These are phyloP conservation scores for Leptoclinus maculatus DNA, from an alignment of 2,797 vertebrate genomes.

Conservation along the genomic window DNA sequence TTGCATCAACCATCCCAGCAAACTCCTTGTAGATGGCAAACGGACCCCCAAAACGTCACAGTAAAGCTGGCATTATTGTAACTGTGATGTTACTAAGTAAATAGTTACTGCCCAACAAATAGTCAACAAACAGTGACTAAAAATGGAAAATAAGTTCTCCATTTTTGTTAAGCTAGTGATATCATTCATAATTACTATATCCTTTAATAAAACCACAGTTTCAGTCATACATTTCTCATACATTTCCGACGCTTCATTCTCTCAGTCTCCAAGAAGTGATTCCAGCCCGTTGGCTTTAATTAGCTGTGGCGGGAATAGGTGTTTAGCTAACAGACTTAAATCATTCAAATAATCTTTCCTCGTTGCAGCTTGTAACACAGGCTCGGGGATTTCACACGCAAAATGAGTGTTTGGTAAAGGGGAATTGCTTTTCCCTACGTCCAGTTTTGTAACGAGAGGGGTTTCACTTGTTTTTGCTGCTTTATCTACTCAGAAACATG, in stretches of 20 bases:
- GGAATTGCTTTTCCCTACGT: slow-evolving; percentile 28
- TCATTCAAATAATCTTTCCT: slow-evolving; percentile 14
- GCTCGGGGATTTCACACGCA: neutral
- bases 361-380: neutral
- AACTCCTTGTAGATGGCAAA: neutral
- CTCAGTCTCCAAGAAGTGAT: neutral
- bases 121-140: neutral
- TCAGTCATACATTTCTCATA: slow-evolving; percentile 20
- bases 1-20: neutral
- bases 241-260: neutral
- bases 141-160: slow-evolving; percentile 4
- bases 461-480: slow-evolving; percentile 28
- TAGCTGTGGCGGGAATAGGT: slow-evolving; percentile 11
- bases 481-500: slow-evolving; percentile 35
- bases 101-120: neutral
- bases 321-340: slow-evolving; percentile 33
- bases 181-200: slow-evolving; percentile 49
- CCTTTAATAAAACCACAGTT: slow-evolving; percentile 44
- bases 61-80: neutral
- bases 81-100: neutral
- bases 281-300: slow-evolving; percentile 27
- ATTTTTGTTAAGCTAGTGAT: slow-evolving; percentile 13
- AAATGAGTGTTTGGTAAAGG: neutral
- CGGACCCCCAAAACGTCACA: neutral
- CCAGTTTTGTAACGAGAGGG: slow-evolving; percentile 21